Base-by-base conservation (phyloP, 2,888 invertebrate species). In the Andrena haemorrhoa region DNA sequence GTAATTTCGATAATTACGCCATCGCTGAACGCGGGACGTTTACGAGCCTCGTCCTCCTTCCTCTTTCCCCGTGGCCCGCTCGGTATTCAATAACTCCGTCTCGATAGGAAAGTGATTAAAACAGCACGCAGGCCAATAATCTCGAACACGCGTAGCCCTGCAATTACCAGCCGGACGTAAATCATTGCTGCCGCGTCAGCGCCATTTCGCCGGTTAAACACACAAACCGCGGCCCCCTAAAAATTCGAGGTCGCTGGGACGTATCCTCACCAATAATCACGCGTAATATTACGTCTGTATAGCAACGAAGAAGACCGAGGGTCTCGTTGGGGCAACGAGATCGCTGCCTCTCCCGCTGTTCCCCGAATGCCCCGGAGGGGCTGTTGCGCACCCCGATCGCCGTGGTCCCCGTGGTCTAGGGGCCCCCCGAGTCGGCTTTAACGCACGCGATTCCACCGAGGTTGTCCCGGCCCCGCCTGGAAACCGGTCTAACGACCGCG, bases 401-500 rank as follows among this genome's bases (percentile, higher is more conserved):
- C 51, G 60, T 73, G 33, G 49, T 49, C 29, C 41, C 35, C 33
- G 60, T 75, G 51, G 26, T 26, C 51, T 51, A 64, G 58, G 56
- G 61, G 1, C 47, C 23, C 60, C 16, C 51, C n/a, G 16, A 47
- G 16, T 23, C 33, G n/a, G 33, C 51, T 10, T 7, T 16, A n/a
- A 31, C 66, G 71, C 82, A 82, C 77, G 66, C 71, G 74, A 74
- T 71, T 47, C 41, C n/a, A 4, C 16, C 70, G 47, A 5, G 31
- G 66, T 56, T 63, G 63, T 64, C 56, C 63, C 20, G 23, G 41
- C 5, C 33, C 23, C 23, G 58, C 56, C 60, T 60, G 68, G 23
- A 33, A 80, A 79, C 78, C 71, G 82, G 82, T 79, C 75, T 68
- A 72, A 82, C 82, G 61, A 72, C 70, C 70, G 61, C 64, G 79